Conservation (phyloP, 2,888 invertebrate genomes). For the Xiphydria camelus region DNA sequence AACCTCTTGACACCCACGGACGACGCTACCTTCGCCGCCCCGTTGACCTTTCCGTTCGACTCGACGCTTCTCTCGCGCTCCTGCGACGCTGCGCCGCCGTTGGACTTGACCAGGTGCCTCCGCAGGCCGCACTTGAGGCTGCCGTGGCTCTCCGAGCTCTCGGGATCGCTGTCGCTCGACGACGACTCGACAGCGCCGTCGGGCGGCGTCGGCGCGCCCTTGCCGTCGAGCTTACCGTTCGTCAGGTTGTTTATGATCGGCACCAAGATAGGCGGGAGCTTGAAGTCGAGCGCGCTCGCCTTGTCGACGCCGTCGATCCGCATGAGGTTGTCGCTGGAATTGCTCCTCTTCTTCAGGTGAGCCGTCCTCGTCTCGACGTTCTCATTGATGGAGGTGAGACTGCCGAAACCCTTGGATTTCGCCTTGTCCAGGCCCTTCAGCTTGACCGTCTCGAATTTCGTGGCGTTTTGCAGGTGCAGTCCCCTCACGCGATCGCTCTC, state of each 20-base stretch:
- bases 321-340: constrained; percentile 44
- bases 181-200: constrained; percentile 24
- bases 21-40: not conserved
- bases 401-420: constrained; percentile 45
- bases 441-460: constrained; percentile 35
- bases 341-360: constrained; percentile 44
- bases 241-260: constrained; percentile 69
- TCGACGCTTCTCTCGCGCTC: too few species aligned
- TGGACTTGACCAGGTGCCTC: constrained; percentile 36
- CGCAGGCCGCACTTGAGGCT: constrained; percentile 42
- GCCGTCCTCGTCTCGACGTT: constrained; percentile 42
- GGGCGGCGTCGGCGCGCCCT: not conserved
- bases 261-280: constrained; percentile 72
- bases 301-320: constrained; percentile 33
- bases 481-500: constrained; percentile 37
- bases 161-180: constrained; percentile 45
- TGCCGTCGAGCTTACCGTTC: constrained; percentile 28
- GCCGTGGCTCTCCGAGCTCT: constrained; percentile 46
- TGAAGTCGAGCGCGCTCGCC: constrained; percentile 47
- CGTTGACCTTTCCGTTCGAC: not conserved
- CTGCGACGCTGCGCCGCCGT: constrained; percentile 2
- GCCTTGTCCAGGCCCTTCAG: constrained; percentile 37
- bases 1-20: not conserved
- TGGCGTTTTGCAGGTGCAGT: constrained; percentile 39
- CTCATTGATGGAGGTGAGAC: constrained; percentile 48